These are phyloP conservation scores for Varecia variegata DNA, from an alignment of 2,797 vertebrate species.

Conservation along the genomic window DNA sequence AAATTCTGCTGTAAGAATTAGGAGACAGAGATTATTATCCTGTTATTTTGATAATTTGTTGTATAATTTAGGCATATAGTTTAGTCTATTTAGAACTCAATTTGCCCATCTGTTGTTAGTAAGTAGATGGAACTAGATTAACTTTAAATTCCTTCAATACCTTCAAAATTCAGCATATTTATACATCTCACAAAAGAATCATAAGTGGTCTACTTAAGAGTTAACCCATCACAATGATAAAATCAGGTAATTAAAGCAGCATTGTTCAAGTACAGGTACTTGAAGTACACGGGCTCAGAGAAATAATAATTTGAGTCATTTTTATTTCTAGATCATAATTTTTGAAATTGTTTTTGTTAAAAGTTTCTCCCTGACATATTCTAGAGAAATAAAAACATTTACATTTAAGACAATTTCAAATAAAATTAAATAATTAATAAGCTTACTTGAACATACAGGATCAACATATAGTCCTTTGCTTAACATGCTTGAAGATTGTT, in stretches of 20 bases:
- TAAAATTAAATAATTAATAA: not conserved
- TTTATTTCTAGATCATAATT: not conserved
- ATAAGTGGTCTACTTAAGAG: not conserved
- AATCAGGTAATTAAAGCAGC: not conserved
- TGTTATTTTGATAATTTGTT: slow-evolving; percentile 42
- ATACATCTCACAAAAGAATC: not conserved
- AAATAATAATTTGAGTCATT: not conserved
- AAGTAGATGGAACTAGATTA: slow-evolving; percentile 21
- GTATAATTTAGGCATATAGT: slow-evolving; percentile 23
- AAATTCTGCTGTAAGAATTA: not conserved
- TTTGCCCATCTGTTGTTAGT: slow-evolving; percentile 51
- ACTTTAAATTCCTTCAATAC: slow-evolving; percentile 43
- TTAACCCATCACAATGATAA: not conserved
- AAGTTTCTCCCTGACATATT: not conserved
- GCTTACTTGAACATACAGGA: not conserved
- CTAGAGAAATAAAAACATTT: not conserved
- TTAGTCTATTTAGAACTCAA: slow-evolving; percentile 41
- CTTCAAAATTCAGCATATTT: slow-evolving; percentile 10
- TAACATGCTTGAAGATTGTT: not conserved
- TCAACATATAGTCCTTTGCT: not conserved
- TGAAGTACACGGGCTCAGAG: not conserved
- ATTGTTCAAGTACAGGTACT: not conserved
- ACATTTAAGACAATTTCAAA: not conserved
- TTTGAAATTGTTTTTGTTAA: not conserved
- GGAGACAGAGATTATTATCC: not conserved